A percentile compares a stretch with the other conserved stretches of the same genome.
Evolutionary conservation across 2,888 invertebrate species (phyloP).

Genomic region (Anarsia innoxiella): DNA sequence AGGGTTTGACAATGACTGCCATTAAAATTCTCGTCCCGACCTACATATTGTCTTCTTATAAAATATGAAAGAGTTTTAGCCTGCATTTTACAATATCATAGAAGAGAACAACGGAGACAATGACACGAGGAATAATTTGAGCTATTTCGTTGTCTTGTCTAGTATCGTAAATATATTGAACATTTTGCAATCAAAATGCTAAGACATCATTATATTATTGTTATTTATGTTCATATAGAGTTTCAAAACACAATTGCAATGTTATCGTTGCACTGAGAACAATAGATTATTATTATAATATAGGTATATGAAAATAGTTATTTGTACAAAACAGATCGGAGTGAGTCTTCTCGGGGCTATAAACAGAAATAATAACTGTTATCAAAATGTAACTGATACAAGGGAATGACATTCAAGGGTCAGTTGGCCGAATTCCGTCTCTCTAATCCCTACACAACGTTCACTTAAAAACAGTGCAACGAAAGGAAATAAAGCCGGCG

Average conservation of each 20-base stretch:
- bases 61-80: conserved; percentile 28
- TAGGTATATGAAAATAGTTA: conserved; percentile 24
- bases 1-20: conserved; percentile 28
- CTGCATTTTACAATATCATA: too few species aligned
- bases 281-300: conserved; percentile 46
- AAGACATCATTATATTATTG: conserved; percentile 29
- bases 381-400: conserved; percentile 30
- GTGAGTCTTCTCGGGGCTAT: conserved; percentile 19
- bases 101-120: too few species aligned
- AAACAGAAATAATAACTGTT: conserved; percentile 30
- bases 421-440: too few species aligned
- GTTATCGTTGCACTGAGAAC: conserved; percentile 29
- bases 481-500: too few species aligned
- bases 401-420: conserved; percentile 26
- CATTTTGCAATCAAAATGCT: conserved; percentile 14
- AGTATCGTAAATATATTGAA: too few species aligned
- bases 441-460: too few species aligned
- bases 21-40: conserved; percentile 35
- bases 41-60: conserved; percentile 30
- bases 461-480: too few species aligned
- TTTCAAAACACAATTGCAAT: conserved; percentile 32
- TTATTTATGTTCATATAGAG: conserved; percentile 30
- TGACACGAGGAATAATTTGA: too few species aligned
- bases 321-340: conserved; percentile 26
- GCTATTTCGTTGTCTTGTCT: too few species aligned